Percentiles rank a stretch among this genome's conserved stretches.
Evolutionary conservation across 2,888 invertebrate species (phyloP).

Genomic region (Acanthosepion esculentum): DNA sequence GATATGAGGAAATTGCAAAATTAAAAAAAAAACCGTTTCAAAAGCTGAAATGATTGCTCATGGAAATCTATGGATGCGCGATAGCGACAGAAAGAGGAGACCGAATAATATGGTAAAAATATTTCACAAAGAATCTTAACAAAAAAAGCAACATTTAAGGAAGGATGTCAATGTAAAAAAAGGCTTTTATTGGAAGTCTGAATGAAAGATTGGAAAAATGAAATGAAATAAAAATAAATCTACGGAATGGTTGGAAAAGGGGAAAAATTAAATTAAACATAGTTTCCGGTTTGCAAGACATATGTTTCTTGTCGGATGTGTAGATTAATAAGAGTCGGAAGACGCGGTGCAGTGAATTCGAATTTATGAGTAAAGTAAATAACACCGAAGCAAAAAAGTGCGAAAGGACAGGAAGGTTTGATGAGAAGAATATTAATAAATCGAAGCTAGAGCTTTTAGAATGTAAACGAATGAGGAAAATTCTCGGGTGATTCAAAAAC

Average conservation of each 20-base stretch:
- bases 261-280: neutral
- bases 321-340: neutral
- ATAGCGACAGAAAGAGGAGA: neutral
- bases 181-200: neutral
- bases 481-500: too few species aligned
- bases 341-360: neutral
- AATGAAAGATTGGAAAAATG: neutral
- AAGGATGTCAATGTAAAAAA: neutral
- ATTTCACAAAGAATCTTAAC: neutral
- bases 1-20: neutral
- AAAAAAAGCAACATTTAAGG: neutral
- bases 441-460: neutral
- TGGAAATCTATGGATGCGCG: neutral
- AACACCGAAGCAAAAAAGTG: neutral
- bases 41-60: neutral
- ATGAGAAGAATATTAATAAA: neutral
- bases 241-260: neutral
- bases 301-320: slow-evolving; percentile 11
- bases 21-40: neutral
- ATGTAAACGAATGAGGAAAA: neutral
- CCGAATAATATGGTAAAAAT: neutral
- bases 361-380: neutral
- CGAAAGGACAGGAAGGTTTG: neutral
- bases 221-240: neutral
- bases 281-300: neutral